phyloP scores from a whole-genome alignment of 2,113 vertebrate species.

The Xenopus tropicalis region UCB_Xtro_10.0 CM004448.2:13881501-13882000 shows the following conservation, averaged over 20 bases:
- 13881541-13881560: neutral
- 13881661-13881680: too few species aligned
- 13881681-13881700: too few species aligned
- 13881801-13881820: neutral
- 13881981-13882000: slow-evolving; percentile 7
- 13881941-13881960: slow-evolving; percentile 49
- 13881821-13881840: slow-evolving; percentile 1
- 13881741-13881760: slow-evolving; percentile 15
- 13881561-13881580: slow-evolving; percentile 9
- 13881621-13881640: neutral
- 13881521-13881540: too few species aligned
- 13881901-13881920: slow-evolving; percentile 6
- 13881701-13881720: too few species aligned
- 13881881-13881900: too few species aligned
- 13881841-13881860: too few species aligned
- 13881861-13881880: too few species aligned
- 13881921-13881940: slow-evolving; percentile 30
- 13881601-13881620: neutral
- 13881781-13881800: too few species aligned
- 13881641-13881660: too few species aligned
- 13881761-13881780: neutral
- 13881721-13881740: neutral
- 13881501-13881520: too few species aligned
- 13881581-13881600: neutral
- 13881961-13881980: slow-evolving; percentile 12